A percentile compares a stretch with the other conserved stretches of the same genome.
Conservation (phyloP, 2,888 invertebrate genomes). For the Meiosimyza decipiens region DNA sequence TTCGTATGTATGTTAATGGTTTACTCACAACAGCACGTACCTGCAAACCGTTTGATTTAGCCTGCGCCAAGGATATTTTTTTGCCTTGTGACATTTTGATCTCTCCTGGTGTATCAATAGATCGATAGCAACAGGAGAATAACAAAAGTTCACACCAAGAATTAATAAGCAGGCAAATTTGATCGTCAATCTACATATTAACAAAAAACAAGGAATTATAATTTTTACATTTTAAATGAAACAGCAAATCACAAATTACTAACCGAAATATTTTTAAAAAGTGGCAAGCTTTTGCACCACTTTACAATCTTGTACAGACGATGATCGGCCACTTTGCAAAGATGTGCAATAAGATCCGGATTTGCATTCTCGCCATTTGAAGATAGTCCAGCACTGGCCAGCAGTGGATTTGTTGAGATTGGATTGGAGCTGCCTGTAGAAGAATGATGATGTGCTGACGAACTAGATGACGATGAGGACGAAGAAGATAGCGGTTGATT, state of each 20-base stretch:
- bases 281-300: slow-evolving; percentile 97
- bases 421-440: slow-evolving; percentile 54
- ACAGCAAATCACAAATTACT: slow-evolving; percentile 56
- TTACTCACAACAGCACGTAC: slow-evolving; percentile 60
- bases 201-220: slow-evolving; percentile 9
- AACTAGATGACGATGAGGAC: slow-evolving; percentile 45
- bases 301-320: slow-evolving; percentile 96
- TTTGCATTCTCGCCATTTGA: slow-evolving; percentile 73
- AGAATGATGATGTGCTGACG: slow-evolving; percentile 56
- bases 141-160: slow-evolving; percentile 96
- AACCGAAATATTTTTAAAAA: slow-evolving; percentile 95
- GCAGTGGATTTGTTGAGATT: slow-evolving; percentile 69
- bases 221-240: not conserved
- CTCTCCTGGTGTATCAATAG: slow-evolving; percentile 89
- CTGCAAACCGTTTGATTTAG: slow-evolving; percentile 69
- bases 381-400: slow-evolving; percentile 69
- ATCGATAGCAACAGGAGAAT: slow-evolving; percentile 94
- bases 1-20: not conserved
- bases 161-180: slow-evolving; percentile 95
- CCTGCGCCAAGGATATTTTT: slow-evolving; percentile 64
- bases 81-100: slow-evolving; percentile 75
- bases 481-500: slow-evolving; percentile 67
- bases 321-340: slow-evolving; percentile 95
- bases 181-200: slow-evolving; percentile 89
- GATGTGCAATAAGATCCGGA: slow-evolving; percentile 87